Evolutionary conservation across 2,113 vertebrate genomes (phyloP), one percentile per base, ranked within the genome.

Genomic region (Sardina pilchardus): DNA sequence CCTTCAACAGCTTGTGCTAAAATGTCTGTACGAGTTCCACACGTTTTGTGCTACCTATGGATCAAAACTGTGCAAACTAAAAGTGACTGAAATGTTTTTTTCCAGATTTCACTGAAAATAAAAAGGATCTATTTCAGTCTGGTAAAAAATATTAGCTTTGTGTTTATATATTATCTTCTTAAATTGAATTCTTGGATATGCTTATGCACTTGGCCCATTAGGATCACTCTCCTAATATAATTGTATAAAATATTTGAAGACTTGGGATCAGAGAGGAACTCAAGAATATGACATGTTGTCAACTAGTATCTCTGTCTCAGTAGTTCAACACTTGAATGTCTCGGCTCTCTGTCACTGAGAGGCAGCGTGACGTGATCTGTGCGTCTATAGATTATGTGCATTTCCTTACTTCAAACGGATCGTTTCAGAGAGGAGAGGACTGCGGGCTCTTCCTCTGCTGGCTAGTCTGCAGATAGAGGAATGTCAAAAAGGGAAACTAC

Each of bases 1-100:
- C 63, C 17, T 85, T 48, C 53, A 67, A 86, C 44, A 30, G 87
- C 85, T 84, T 88, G 87, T 86, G 87, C 85, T 88, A 88, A 88
- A 30, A 82, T 59, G 44, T 88, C 56, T 10, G 63, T 24, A 83
- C 67, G 56, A 75, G 83, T 53, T 80, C 82, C 34, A 81, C 45
- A 84, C 26, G 21, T 30, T 81, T 81, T 87, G 85, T 85, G 84
- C 87, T 90, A 88, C 48, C 39, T 81, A 87, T 89, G 87, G 30
- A 85, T 80, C 26, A 71, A 71, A 71, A 71, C 63, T 71, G 63
- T 71, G 63, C 63, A 34, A 71, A 71, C 63, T 71, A 16, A 71
- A 71, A 71, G 10, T 34, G 63, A 71, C 63, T 71, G 63, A 71
- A 71, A 71, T 71, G 26, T 71, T 71, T 34, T 71, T 71, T 34